phyloP scores from a whole-genome alignment of 1,140 invertebrate species.

The Tetraneura akinire region DNA sequence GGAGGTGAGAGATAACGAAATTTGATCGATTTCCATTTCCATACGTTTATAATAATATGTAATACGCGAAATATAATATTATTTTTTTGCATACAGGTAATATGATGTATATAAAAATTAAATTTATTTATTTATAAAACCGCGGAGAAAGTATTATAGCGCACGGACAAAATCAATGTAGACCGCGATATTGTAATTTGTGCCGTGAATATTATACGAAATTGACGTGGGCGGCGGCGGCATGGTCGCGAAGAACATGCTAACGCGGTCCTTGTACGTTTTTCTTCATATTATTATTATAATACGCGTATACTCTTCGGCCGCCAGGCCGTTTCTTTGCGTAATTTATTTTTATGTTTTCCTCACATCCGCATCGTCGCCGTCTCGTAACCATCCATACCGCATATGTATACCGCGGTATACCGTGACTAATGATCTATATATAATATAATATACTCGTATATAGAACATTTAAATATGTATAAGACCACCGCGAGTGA shows the following conservation, averaged over 20 bases:
- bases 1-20: background rate
- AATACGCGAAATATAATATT: background rate
- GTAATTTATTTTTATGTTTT: background rate
- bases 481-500: no score
- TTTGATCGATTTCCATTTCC: constrained; percentile 21
- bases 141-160: constrained; percentile 26
- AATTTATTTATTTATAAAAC: background rate
- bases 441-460: no score
- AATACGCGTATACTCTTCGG: background rate
- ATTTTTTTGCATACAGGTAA: background rate
- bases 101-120: background rate
- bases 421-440: no score
- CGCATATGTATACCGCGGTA: no score
- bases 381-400: no score
- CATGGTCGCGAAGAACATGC: background rate
- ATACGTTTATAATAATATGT: no score
- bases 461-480: no score
- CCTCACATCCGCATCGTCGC: no score
- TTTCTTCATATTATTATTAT: no score
- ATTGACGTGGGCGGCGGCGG: constrained; percentile 5
- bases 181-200: background rate
- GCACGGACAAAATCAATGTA: background rate
- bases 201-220: background rate
- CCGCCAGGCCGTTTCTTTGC: background rate
- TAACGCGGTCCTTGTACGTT: background rate